Percentiles rank a stretch among this genome's conserved stretches.
Conservation (phyloP, 1,140 invertebrate species). For the Dreissena rostriformis region DNA sequence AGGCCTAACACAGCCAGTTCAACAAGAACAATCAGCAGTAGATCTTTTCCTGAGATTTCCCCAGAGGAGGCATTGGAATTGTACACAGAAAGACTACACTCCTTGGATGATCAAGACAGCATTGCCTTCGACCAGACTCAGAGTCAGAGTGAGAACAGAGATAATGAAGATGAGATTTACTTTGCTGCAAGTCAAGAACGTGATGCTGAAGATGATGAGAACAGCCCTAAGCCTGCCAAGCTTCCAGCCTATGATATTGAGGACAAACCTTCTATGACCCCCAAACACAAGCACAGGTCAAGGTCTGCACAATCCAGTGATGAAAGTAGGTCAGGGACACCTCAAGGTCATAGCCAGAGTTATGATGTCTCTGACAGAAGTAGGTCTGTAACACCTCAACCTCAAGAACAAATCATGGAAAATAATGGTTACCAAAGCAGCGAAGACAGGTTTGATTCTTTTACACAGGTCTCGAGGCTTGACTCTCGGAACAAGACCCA, state of each 20-base stretch:
- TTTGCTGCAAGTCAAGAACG: constrained; percentile 60
- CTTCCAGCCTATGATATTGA: constrained; percentile 62
- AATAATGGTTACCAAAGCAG: constrained; percentile 40
- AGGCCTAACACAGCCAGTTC: constrained; percentile 71
- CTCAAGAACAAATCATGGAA: constrained; percentile 4
- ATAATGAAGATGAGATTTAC: constrained; percentile 64
- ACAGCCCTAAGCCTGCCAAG: constrained; percentile 63
- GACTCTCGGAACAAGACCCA: constrained; percentile 52
- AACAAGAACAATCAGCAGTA: constrained; percentile 70
- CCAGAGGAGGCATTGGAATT: constrained; percentile 72
- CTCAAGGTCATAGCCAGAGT: constrained; percentile 34
- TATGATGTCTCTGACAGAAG: constrained; percentile 43
- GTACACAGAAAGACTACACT: constrained; percentile 58
- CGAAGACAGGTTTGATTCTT: constrained; percentile 44
- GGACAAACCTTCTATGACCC: constrained; percentile 57
- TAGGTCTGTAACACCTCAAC: constrained; percentile 49
- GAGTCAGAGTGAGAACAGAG: constrained; percentile 44
- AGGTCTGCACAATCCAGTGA: constrained; percentile 45
- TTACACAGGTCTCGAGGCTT: constrained; percentile 42
- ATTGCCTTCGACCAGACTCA: constrained; percentile 50
- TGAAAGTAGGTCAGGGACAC: constrained; percentile 53
- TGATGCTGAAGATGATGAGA: constrained; percentile 39
- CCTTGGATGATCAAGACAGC: constrained; percentile 38
- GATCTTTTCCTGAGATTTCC: constrained; percentile 75
- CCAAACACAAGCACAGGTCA: constrained; percentile 25